These are phyloP conservation scores for Sinocyclocheilus anshuiensis DNA, from an alignment of 2,113 vertebrate species.

Conservation along the genomic window DNA sequence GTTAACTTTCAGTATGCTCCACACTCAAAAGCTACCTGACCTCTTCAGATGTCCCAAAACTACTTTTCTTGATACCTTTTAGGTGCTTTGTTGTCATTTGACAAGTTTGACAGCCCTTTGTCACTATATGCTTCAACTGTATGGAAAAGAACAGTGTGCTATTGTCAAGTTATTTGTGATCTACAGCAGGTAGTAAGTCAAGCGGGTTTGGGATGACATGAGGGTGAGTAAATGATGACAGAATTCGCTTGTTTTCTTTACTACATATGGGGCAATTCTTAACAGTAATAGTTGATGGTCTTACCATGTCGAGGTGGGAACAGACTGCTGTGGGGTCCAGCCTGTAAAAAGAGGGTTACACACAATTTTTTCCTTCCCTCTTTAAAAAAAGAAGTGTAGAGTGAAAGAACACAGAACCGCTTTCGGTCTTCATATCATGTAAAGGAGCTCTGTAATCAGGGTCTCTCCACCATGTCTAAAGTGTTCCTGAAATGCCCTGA, in stretches of 20 bases:
- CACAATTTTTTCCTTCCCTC: neutral
- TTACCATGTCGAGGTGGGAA: conserved; percentile 70
- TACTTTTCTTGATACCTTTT: neutral
- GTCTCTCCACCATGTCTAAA: conserved; percentile 3
- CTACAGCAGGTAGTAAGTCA: neutral
- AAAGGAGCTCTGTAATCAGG: conserved; percentile 9
- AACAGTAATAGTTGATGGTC: conserved; percentile 32
- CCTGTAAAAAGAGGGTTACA: conserved; percentile 43
- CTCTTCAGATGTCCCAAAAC: neutral
- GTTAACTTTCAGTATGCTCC: neutral
- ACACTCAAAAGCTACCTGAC: neutral
- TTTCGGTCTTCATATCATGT: neutral
- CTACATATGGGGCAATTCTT: neutral
- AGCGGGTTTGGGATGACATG: neutral
- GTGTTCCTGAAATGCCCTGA: conserved; percentile 5
- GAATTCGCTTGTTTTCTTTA: neutral
- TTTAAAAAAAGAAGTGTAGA: neutral
- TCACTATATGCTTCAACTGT: neutral
- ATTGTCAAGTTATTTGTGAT: neutral
- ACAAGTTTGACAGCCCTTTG: neutral
- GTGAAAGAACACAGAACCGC: neutral
- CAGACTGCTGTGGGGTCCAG: conserved; percentile 38
- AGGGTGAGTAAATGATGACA: neutral
- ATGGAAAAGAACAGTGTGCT: neutral
- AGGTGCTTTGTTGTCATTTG: neutral